Conservation (phyloP, 2,888 invertebrate genomes). For the Rutpela maculata region DNA sequence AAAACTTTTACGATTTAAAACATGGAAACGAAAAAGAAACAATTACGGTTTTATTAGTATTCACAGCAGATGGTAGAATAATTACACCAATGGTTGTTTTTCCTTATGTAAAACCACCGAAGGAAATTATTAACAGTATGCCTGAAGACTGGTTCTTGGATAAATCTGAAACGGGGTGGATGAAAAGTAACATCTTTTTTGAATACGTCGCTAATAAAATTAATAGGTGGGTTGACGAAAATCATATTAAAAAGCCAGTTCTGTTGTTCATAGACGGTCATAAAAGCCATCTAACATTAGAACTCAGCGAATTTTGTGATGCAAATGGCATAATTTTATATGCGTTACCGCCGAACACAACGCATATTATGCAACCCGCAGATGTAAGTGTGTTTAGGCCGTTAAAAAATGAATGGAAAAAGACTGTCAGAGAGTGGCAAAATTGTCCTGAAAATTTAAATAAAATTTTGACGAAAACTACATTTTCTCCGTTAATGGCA, state of each 20-base stretch:
- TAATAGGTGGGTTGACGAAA: too few relatives aligned
- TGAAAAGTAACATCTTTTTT: not conserved
- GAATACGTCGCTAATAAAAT: too few relatives aligned
- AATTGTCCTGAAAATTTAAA: too few relatives aligned
- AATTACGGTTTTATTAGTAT: not conserved
- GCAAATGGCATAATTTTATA: not conserved
- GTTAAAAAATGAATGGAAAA: not conserved
- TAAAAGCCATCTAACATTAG: not conserved
- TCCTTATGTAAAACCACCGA: not conserved
- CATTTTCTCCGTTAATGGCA: not conserved
- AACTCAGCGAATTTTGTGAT: not conserved
- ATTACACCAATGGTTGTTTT: not conserved
- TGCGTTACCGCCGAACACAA: not conserved
- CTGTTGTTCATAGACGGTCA: too few relatives aligned
- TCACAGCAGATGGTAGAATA: not conserved
- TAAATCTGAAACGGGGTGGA: not conserved
- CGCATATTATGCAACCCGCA: not conserved
- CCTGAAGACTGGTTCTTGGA: not conserved
- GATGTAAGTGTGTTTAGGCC: not conserved
- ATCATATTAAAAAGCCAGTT: too few relatives aligned
- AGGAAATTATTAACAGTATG: not conserved
- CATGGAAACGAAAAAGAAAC: not conserved
- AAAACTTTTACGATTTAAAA: not conserved
- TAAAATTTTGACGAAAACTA: not conserved
- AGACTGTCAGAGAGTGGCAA: not conserved